phyloP scores from a whole-genome alignment of 1,140 invertebrate species.

The Drosophila ercepeae region DNA sequence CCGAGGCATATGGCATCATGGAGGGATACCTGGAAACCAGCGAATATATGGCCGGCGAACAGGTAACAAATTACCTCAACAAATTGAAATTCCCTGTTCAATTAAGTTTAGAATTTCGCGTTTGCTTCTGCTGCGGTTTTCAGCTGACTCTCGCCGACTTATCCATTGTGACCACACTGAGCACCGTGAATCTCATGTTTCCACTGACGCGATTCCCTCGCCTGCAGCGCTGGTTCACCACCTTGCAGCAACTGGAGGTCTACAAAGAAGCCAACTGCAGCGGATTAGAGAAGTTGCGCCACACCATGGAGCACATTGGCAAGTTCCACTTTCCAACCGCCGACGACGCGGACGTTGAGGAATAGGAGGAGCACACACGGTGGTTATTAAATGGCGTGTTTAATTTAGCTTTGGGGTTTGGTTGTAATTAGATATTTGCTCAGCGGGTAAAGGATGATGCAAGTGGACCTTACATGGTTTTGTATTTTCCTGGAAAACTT shows the following conservation, averaged over 20 bases:
- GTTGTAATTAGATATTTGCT: constrained; percentile 2
- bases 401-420: constrained; percentile 2
- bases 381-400: constrained; percentile 9
- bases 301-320: constrained; percentile 56
- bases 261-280: constrained; percentile 57
- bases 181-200: constrained; percentile 83
- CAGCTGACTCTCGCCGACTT: constrained; percentile 80
- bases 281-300: constrained; percentile 64
- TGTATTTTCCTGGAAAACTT: background rate
- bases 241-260: constrained; percentile 67
- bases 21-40: constrained; percentile 57
- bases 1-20: constrained; percentile 66
- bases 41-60: constrained; percentile 61
- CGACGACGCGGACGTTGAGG: background rate
- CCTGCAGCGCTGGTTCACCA: constrained; percentile 62
- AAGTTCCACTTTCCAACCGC: constrained; percentile 68
- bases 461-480: background rate
- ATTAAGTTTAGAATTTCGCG: constrained; percentile 51
- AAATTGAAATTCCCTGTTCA: constrained; percentile 28
- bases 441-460: background rate
- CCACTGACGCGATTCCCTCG: constrained; percentile 68
- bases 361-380: background rate
- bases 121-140: constrained; percentile 29
- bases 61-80: constrained; percentile 44
- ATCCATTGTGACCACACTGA: constrained; percentile 80